Evolutionary conservation across 2,113 vertebrate species (phyloP).

Genomic region (Grus americana): DNA sequence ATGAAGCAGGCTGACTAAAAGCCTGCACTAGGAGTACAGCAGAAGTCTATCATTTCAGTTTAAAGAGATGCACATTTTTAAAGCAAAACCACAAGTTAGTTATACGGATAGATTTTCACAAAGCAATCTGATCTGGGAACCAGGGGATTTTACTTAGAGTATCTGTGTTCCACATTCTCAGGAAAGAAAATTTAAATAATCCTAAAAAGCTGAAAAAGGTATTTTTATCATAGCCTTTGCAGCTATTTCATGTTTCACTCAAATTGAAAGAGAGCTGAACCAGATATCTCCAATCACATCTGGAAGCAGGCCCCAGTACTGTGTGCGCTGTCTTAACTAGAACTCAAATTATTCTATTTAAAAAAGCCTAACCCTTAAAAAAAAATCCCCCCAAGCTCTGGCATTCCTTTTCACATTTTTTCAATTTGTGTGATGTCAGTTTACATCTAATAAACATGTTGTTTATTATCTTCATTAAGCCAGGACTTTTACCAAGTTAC

Average conservation of each 20-base stretch:
- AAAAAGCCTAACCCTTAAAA: not conserved
- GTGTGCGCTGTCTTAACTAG: not conserved
- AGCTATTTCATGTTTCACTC: slow-evolving; percentile 23
- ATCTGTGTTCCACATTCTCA: slow-evolving; percentile 36
- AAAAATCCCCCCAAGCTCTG: not conserved
- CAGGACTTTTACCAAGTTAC: slow-evolving; percentile 13
- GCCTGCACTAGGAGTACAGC: fast-evolving
- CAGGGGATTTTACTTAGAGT: not conserved
- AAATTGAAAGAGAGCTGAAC: not conserved
- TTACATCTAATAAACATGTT: slow-evolving; percentile 55
- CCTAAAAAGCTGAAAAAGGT: slow-evolving; percentile 14
- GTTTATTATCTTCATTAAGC: slow-evolving; percentile 46
- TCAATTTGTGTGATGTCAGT: slow-evolving; percentile 34
- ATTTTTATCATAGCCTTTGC: slow-evolving; percentile 32
- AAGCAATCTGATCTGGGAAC: not conserved
- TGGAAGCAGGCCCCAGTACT: not conserved
- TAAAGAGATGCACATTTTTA: slow-evolving; percentile 7
- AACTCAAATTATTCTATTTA: not conserved
- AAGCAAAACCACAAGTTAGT: slow-evolving; percentile 14
- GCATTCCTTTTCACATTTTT: slow-evolving; percentile 24
- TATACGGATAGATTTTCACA: not conserved
- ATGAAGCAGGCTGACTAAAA: not conserved
- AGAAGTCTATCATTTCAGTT: not conserved
- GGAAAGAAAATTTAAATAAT: slow-evolving; percentile 39
- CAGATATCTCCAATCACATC: not conserved